phyloP scores from a whole-genome alignment of 1,140 invertebrate genomes.

The Neodiprion fabricii region DNA sequence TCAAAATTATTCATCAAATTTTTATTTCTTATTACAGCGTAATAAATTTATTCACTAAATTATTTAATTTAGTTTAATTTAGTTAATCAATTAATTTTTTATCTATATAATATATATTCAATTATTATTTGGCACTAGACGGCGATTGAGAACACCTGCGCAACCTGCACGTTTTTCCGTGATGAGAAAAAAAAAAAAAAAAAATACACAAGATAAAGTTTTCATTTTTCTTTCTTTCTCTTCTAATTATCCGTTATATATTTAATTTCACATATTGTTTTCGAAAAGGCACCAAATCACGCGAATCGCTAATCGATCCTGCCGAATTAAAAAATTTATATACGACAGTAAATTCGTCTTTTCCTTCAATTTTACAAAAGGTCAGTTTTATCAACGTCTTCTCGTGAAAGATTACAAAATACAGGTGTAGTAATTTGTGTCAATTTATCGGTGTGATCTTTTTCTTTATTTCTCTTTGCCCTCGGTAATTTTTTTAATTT shows the following conservation, averaged over 20 bases:
- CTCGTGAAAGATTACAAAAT: too few relatives aligned
- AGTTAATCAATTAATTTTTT: conserved; percentile 33
- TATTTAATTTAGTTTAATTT: conserved; percentile 40
- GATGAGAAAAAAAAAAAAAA: too few relatives aligned
- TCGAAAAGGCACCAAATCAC: background rate
- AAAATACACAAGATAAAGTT: background rate
- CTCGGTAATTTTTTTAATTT: too few relatives aligned
- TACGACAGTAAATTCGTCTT: too few relatives aligned
- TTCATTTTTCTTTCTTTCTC: background rate
- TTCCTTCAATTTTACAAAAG: too few relatives aligned
- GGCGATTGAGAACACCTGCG: conserved; percentile 1
- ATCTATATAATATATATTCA: conserved; percentile 30
- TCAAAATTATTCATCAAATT: too few relatives aligned
- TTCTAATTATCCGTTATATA: background rate
- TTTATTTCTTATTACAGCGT: conserved; percentile 16
- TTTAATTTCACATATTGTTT: background rate
- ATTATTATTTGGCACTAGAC: conserved; percentile 1
- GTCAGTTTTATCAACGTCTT: too few relatives aligned
- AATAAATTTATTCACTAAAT: conserved; percentile 48
- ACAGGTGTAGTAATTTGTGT: too few relatives aligned
- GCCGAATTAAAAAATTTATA: too few relatives aligned
- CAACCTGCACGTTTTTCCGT: background rate
- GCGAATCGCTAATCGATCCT: background rate
- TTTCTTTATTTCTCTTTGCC: too few relatives aligned
- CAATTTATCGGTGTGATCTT: too few relatives aligned